A percentile compares a stretch with the other conserved stretches of the same genome.
Evolutionary conservation across 64 coral and sea anemone species (phyloP).

Genomic region (Hydrozoanthus tunicans): DNA sequence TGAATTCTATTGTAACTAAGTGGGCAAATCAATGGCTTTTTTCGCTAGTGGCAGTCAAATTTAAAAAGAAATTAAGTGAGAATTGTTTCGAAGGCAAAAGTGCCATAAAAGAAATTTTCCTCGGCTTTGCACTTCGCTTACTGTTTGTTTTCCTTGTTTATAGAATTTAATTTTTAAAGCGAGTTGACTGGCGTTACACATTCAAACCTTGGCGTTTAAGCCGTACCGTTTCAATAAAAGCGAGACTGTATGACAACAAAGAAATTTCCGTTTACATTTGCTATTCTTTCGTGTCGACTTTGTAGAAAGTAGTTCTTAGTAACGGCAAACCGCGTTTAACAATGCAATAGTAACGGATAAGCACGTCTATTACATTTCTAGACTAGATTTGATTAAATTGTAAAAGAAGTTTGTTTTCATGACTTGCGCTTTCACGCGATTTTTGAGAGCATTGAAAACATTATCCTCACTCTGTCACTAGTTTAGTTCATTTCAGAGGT

Average conservation of each 20-base stretch:
- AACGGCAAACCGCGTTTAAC: slow-evolving; percentile 57
- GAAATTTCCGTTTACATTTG: slow-evolving; percentile 55
- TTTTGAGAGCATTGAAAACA: slow-evolving; percentile 47
- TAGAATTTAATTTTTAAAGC: slow-evolving; percentile 98
- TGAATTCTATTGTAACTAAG: slow-evolving; percentile 73
- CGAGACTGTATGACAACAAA: slow-evolving; percentile 58
- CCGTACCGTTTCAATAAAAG: slow-evolving; percentile 63
- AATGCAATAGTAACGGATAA: slow-evolving; percentile 56
- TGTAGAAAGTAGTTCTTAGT: slow-evolving; percentile 53
- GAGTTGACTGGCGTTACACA: slow-evolving; percentile 78
- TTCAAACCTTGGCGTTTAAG: slow-evolving; percentile 73
- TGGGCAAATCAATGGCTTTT: slow-evolving; percentile 6
- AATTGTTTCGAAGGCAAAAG: slow-evolving; percentile 23
- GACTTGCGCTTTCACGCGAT: slow-evolving; percentile 19
- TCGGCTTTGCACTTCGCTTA: slow-evolving; percentile 52
- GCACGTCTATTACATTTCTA: not conserved
- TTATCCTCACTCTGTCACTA: slow-evolving; percentile 32
- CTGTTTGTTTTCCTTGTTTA: slow-evolving; percentile 88
- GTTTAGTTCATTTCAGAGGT: slow-evolving; percentile 59
- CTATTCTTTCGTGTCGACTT: slow-evolving; percentile 64
- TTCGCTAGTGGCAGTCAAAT: not conserved
- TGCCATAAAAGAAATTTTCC: slow-evolving; percentile 39
- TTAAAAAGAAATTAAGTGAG: slow-evolving; percentile 6
- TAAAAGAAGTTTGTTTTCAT: slow-evolving; percentile 21
- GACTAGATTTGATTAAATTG: slow-evolving; percentile 51